These are phyloP conservation scores for Gymnocypris eckloni DNA, from an alignment of 2,797 vertebrate species.

Conservation along the genomic window DNA sequence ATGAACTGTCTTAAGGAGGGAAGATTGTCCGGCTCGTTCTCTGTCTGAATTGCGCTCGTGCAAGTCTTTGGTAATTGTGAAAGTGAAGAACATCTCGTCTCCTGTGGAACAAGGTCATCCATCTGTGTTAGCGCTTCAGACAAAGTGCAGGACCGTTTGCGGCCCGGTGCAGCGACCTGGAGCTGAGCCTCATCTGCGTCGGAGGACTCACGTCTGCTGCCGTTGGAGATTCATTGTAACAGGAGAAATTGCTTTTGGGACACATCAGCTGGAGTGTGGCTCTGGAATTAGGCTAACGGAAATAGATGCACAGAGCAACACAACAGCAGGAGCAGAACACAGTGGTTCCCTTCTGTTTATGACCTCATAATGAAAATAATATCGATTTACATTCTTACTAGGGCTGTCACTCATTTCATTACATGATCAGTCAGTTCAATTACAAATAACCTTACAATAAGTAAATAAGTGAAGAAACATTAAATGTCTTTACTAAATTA, in stretches of 20 bases:
- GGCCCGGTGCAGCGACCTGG: conserved; percentile 29
- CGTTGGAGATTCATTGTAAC: conserved; percentile 58
- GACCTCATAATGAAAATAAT: background rate
- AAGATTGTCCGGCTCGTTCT: background rate
- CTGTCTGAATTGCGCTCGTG: background rate
- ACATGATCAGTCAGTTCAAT: background rate
- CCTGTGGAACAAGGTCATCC: conserved; percentile 43
- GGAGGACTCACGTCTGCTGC: conserved; percentile 53
- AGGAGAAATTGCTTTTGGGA: conserved; percentile 60
- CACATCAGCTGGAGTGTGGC: conserved; percentile 50
- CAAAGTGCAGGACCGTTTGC: background rate
- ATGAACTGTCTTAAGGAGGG: background rate
- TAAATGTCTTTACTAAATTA: background rate
- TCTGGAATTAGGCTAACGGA: conserved; percentile 11
- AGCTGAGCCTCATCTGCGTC: conserved; percentile 51
- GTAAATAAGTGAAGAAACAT: background rate
- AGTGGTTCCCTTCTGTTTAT: background rate
- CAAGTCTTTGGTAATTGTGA: background rate
- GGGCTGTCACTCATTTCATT: background rate
- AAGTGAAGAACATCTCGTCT: conserved; percentile 6
- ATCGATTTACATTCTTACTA: background rate
- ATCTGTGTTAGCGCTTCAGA: conserved; percentile 29
- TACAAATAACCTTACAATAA: background rate
- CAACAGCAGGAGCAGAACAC: background rate
- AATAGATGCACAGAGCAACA: conserved; percentile 33